Conservation (phyloP, 1,140 invertebrate genomes). For the Monochamus saltuarius region DNA sequence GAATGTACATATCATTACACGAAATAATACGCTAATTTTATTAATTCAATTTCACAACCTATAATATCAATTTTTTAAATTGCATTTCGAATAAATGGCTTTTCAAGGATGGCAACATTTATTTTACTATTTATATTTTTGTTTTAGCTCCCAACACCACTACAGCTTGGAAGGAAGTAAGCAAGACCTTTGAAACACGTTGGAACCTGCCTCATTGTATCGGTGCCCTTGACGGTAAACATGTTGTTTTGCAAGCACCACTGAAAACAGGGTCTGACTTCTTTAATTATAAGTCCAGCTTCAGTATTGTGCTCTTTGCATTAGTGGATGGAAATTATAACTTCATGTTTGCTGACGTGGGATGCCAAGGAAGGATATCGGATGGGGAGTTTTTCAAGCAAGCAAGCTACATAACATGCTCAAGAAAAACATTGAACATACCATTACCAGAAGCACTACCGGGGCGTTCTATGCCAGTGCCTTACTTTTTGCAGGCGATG, state of each 20-base stretch:
- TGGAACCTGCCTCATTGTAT: slow-evolving; percentile 50
- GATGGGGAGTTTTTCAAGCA: slow-evolving; percentile 48
- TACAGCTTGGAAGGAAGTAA: slow-evolving; percentile 1
- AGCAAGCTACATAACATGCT: slow-evolving; percentile 23
- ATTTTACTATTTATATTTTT: background rate
- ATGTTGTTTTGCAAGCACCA: slow-evolving; percentile 52
- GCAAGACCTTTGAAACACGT: slow-evolving; percentile 1
- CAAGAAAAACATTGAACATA: background rate
- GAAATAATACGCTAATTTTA: too few relatives aligned
- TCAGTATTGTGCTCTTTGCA: slow-evolving; percentile 56
- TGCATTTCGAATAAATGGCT: background rate
- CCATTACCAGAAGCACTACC: slow-evolving; percentile 6
- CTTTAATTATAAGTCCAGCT: slow-evolving; percentile 56
- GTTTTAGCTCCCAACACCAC: background rate
- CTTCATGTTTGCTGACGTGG: slow-evolving; percentile 52
- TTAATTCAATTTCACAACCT: too few relatives aligned
- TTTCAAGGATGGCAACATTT: background rate
- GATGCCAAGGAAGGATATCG: slow-evolving; percentile 48
- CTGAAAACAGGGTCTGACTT: slow-evolving; percentile 49
- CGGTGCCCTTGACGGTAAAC: slow-evolving; percentile 56
- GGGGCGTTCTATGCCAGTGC: slow-evolving; percentile 1
- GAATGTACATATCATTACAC: too few relatives aligned
- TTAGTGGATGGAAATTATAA: slow-evolving; percentile 54
- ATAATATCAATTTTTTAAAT: background rate
- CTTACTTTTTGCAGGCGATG: slow-evolving; percentile 6